Evolutionary conservation across 2,888 invertebrate genomes (phyloP).

Genomic region (Agonopterix arenella): DNA sequence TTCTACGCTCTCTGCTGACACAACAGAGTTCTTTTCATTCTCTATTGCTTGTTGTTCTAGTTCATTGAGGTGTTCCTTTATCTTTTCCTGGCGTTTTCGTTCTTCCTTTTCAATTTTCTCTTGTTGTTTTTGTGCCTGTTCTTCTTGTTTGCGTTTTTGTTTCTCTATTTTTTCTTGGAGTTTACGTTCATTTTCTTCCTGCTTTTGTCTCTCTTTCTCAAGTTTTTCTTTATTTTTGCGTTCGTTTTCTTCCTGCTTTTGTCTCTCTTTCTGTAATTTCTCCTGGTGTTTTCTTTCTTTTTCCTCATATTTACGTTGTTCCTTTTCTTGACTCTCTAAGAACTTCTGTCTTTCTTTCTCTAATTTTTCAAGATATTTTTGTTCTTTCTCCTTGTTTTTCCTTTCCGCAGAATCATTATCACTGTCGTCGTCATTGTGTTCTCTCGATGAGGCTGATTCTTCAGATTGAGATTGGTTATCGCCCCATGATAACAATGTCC

Average conservation of each 20-base stretch:
- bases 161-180: constrained; percentile 36
- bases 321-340: constrained; percentile 23
- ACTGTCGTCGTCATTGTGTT: constrained; percentile 29
- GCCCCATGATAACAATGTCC: constrained; percentile 26
- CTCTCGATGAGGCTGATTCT: constrained; percentile 33
- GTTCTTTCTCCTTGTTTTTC: constrained; percentile 27
- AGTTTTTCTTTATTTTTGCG: constrained; percentile 29
- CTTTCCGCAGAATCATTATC: constrained; percentile 21
- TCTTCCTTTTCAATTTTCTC: constrained; percentile 23
- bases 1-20: constrained; percentile 34
- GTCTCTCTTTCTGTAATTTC: constrained; percentile 23
- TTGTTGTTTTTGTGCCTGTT: constrained; percentile 7
- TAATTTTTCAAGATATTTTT: constrained; percentile 29
- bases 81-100: constrained; percentile 17
- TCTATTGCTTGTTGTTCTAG: constrained; percentile 33
- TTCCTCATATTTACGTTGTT: constrained; percentile 18
- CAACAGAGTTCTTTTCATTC: constrained; percentile 20
- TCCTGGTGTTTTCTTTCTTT: constrained; percentile 25
- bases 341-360: constrained; percentile 28
- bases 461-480: constrained; percentile 37
- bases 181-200: constrained; percentile 25
- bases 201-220: constrained; percentile 16
- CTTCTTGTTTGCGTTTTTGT: constrained; percentile 29
- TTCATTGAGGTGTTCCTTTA: constrained; percentile 20
- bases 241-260: constrained; percentile 21